Evolutionary conservation across 1,140 invertebrate genomes (phyloP), one percentile per base, ranked within the genome.

Genomic region (Listronotus bonariensis): DNA sequence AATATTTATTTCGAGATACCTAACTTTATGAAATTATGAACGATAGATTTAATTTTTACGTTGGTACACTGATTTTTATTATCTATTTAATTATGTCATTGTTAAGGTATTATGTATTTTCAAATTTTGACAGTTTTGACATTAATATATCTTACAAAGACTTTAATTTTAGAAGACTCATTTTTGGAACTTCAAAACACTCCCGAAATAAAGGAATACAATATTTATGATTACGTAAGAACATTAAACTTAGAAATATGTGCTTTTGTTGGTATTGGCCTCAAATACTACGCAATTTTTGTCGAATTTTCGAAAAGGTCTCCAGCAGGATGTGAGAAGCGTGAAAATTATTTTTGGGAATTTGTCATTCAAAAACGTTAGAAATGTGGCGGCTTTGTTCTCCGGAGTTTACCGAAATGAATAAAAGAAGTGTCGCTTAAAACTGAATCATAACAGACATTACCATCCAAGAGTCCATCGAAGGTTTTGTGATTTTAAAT

Each of bases 401-500:
- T 8, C 18, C 52, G 15, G 59, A 64, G 42, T 42, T 72, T 10
- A 18, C 57, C 1, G 40, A 46, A n/a, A 17, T 51, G 43, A 60
- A 53, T 10, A 57, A 48, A 43, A 42, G 55, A 14, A 69, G 40
- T 72, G 71, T 53, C 65, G 41, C 6, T 62, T 71, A 12, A 55
- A 72, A 40, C 41, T 66, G 6, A 51, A 68, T 14, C 48, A 49
- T 12, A 65, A 43, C 15, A 26, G 63, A 57, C 52, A 51, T 34
- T 65, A 63, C 17, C 58, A 72, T 17, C 38, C 38, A n/a, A 63
- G 71, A 42, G 54, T 72, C 6, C 71, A 72, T 42, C 66, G 71
- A 26, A 66, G 71, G 42, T 65, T 70, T 38, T 72, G 71, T 43
- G 71, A 72, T 67, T 61, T 72, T 49, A 65, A 68, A 10, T 63